Percentiles rank a stretch among this genome's conserved stretches.
phyloP scores from a whole-genome alignment of 2,113 vertebrate genomes.

The Cettia cetti region DNA sequence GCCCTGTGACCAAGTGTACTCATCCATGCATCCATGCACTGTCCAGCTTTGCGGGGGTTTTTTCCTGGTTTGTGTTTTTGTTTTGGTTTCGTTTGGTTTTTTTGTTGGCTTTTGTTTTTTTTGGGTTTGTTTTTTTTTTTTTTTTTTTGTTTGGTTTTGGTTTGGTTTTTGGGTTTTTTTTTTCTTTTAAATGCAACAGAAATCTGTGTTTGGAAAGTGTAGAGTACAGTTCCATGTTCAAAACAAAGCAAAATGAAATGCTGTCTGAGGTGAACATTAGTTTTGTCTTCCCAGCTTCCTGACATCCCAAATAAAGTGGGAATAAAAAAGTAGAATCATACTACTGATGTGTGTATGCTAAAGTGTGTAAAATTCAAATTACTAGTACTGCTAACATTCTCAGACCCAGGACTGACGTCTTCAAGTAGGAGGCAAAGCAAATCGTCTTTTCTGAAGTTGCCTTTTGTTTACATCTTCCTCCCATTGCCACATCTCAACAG shows the following conservation, averaged over 20 bases:
- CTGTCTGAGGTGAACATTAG: not conserved
- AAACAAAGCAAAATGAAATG: not conserved
- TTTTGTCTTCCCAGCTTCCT: not conserved
- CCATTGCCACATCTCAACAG: not conserved
- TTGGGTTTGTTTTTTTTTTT: fast-evolving
- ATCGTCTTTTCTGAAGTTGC: not conserved
- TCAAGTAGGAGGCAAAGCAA: not conserved
- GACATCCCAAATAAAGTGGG: not conserved
- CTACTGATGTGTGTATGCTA: not conserved
- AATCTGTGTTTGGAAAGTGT: not conserved
- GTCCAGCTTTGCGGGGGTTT: not conserved
- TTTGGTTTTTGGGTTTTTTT: not conserved
- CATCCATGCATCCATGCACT: not conserved
- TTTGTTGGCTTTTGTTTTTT: too few species aligned
- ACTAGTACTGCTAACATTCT: not conserved
- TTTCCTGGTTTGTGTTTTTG: too few species aligned
- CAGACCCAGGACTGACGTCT: not conserved
- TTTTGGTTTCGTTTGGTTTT: too few species aligned
- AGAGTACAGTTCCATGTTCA: not conserved
- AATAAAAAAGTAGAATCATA: not conserved
- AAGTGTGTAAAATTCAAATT: not conserved
- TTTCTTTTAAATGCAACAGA: not conserved
- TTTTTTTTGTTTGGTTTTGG: too few species aligned
- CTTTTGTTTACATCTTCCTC: not conserved
- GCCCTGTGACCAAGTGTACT: not conserved